phyloP scores from a whole-genome alignment of 92 coral and sea anemone genomes.

The Epizoanthus fatuus region DNA sequence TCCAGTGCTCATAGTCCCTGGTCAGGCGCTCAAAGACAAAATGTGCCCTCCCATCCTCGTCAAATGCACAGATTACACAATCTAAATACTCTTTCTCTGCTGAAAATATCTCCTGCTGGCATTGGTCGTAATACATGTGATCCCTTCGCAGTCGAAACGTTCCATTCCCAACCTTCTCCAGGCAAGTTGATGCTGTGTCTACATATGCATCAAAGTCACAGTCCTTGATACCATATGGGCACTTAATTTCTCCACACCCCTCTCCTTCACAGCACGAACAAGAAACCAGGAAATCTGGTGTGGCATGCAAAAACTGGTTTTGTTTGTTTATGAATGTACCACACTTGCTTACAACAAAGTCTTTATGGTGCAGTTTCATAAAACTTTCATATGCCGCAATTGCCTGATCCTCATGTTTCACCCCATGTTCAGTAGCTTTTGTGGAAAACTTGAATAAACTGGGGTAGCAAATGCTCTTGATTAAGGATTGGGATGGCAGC shows the following conservation, averaged over 20 bases:
- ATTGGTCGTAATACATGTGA: slow-evolving; percentile 64
- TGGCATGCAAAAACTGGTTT: slow-evolving; percentile 45
- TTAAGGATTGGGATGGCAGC: slow-evolving; percentile 44
- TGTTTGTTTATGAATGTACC: slow-evolving; percentile 46
- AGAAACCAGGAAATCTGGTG: slow-evolving; percentile 34
- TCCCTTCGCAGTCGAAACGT: slow-evolving; percentile 50
- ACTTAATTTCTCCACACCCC: slow-evolving; percentile 51
- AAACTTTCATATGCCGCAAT: slow-evolving; percentile 24
- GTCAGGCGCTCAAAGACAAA: slow-evolving; percentile 44
- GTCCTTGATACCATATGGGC: slow-evolving; percentile 32
- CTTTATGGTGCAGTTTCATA: slow-evolving; percentile 34
- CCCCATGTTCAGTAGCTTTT: slow-evolving; percentile 36
- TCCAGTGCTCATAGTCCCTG: slow-evolving; percentile 55
- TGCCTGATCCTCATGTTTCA: slow-evolving; percentile 29
- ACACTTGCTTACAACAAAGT: slow-evolving; percentile 46
- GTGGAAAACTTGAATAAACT: slow-evolving; percentile 6
- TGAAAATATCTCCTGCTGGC: slow-evolving; percentile 61
- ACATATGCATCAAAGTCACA: slow-evolving; percentile 41
- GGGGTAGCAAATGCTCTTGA: slow-evolving; percentile 42
- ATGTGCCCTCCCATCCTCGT: slow-evolving; percentile 5
- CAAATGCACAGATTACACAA: slow-evolving; percentile 59
- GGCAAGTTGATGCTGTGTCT: slow-evolving; percentile 32
- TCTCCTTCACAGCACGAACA: slow-evolving; percentile 53
- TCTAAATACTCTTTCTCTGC: slow-evolving; percentile 50
- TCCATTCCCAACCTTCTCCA: slow-evolving; percentile 38